Evolutionary conservation across 2,888 invertebrate species (phyloP).

Genomic region (Heteropelma amictum): DNA sequence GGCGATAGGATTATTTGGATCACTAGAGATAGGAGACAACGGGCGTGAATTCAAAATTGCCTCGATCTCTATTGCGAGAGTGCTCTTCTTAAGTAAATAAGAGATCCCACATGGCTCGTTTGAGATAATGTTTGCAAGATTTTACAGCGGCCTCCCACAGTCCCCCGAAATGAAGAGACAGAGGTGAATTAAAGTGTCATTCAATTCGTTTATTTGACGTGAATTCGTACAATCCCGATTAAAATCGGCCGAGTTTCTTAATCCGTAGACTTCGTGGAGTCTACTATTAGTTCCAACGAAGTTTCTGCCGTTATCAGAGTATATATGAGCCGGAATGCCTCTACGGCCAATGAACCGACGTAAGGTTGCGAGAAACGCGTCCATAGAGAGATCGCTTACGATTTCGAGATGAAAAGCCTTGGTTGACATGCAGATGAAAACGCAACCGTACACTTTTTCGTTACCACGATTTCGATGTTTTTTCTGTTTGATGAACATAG

Average conservation of each 20-base stretch:
- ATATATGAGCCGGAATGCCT: constrained; percentile 25
- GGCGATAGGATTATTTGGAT: constrained; percentile 52
- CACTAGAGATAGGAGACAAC: constrained; percentile 27
- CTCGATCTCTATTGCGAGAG: constrained; percentile 48
- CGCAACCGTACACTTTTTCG: constrained; percentile 22
- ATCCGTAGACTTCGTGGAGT: constrained; percentile 31
- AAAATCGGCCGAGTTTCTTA: constrained; percentile 24
- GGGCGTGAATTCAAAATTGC: constrained; percentile 46
- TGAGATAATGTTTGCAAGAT: constrained; percentile 49
- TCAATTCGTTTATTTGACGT: neutral
- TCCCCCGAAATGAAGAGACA: too few species aligned
- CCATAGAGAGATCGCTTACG: constrained; percentile 25
- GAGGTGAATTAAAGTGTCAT: constrained; percentile 45
- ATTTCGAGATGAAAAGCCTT: constrained; percentile 48
- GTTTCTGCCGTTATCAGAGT: constrained; percentile 52
- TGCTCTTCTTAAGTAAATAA: constrained; percentile 46
- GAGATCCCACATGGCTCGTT: constrained; percentile 23
- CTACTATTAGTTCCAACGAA: constrained; percentile 52
- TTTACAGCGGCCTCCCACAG: constrained; percentile 53
- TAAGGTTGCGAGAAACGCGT: constrained; percentile 46
- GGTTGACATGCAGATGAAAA: constrained; percentile 47
- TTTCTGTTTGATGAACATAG: constrained; percentile 3
- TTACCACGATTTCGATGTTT: constrained; percentile 6
- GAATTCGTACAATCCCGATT: constrained; percentile 9
- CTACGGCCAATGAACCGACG: constrained; percentile 40